These are phyloP conservation scores for Dipodomys spectabilis DNA, from an alignment of 2,113 vertebrate genomes.

Conservation along the genomic window DNA sequence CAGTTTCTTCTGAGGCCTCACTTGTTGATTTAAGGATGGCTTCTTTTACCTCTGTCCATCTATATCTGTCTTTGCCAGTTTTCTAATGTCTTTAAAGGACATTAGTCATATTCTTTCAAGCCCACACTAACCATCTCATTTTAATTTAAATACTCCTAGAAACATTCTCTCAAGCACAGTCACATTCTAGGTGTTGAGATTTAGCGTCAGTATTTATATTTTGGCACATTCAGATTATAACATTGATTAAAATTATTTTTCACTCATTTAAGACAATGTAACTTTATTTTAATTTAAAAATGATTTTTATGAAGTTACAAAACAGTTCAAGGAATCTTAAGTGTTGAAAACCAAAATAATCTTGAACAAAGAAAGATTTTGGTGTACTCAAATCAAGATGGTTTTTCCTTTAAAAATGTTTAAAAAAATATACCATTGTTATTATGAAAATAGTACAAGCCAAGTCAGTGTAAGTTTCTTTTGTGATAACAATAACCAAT, in stretches of 20 bases:
- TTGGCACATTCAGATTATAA: not conserved
- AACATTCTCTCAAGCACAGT: too few relatives aligned
- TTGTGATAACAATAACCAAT: not conserved
- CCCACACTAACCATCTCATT: too few relatives aligned
- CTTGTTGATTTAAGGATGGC: not conserved
- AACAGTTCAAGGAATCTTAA: not conserved
- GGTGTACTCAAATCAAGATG: not conserved
- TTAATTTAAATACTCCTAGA: too few relatives aligned
- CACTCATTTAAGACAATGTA: not conserved
- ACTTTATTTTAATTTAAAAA: constrained; percentile 16
- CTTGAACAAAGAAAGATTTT: constrained; percentile 19
- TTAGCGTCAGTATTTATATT: not conserved
- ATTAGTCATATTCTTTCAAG: not conserved
- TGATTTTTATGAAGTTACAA: not conserved
- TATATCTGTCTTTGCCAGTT: not conserved
- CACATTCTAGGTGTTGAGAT: too few relatives aligned
- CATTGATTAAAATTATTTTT: not conserved
- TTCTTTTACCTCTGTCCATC: not conserved
- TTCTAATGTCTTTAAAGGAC: not conserved
- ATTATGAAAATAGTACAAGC: not conserved
- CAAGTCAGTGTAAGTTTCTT: not conserved
- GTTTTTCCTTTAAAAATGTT: not conserved
- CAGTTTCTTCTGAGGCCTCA: not conserved
- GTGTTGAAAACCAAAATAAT: not conserved
- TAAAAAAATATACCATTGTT: not conserved